A percentile compares a stretch with the other conserved stretches of the same genome.
These are phyloP conservation scores for Protosalanx chinensis DNA, from an alignment of 2,797 vertebrate genomes.

Conservation along the genomic window DNA sequence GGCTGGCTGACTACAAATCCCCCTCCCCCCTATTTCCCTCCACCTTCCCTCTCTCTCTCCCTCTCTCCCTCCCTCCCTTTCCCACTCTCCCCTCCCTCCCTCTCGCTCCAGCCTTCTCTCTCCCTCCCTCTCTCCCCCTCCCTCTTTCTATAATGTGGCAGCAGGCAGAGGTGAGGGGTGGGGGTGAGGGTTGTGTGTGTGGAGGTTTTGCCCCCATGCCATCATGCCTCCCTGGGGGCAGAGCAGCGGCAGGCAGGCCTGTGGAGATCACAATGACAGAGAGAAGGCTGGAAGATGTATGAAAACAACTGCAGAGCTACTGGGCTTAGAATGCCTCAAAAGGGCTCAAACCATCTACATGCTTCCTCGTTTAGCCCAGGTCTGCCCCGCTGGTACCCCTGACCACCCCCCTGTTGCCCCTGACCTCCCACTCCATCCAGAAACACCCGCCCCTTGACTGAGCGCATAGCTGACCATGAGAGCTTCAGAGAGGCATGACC, in stretches of 20 bases:
- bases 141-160: background rate
- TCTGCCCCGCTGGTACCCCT: constrained; percentile 11
- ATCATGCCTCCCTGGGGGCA: background rate
- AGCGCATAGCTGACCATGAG: background rate
- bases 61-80: too few relatives aligned
- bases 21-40: too few relatives aligned
- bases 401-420: background rate
- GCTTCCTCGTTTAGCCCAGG: constrained; percentile 19
- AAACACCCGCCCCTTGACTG: background rate
- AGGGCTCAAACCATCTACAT: constrained; percentile 4
- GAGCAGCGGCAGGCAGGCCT: background rate
- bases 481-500: background rate
- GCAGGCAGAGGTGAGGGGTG: background rate
- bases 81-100: too few relatives aligned
- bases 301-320: background rate
- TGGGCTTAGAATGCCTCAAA: constrained; percentile 24
- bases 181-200: background rate
- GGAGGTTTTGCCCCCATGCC: constrained; percentile 11
- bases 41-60: too few relatives aligned
- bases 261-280: constrained; percentile 9
- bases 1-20: constrained; percentile 17
- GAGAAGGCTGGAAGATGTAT: constrained; percentile 10
- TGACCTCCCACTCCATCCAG: background rate
- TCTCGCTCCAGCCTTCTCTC: too few relatives aligned
- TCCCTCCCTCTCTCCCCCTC: too few relatives aligned